These are phyloP conservation scores for Drosophila chauvacae DNA, from an alignment of 1,140 invertebrate genomes.

Conservation along the genomic window DNA sequence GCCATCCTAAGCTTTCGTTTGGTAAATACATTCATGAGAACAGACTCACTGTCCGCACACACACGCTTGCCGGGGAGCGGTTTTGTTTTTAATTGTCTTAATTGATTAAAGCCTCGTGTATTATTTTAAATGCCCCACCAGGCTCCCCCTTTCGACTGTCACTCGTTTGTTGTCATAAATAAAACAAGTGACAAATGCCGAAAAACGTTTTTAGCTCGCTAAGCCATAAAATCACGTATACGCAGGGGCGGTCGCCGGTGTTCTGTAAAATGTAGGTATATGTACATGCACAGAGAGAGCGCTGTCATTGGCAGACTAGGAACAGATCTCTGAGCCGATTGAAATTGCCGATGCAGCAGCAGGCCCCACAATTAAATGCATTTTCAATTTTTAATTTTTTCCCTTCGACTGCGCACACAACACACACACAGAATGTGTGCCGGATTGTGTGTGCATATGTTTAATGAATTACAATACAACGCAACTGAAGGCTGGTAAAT, in stretches of 20 bases:
- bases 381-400: conserved; percentile 61
- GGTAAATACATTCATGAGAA: conserved; percentile 22
- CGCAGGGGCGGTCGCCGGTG: not conserved
- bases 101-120: conserved; percentile 60
- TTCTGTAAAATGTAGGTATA: not conserved
- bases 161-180: conserved; percentile 46
- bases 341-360: conserved; percentile 19
- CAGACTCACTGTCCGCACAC: not conserved
- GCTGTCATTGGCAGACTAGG: conserved; percentile 32
- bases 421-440: conserved; percentile 9
- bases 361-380: conserved; percentile 43
- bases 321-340: conserved; percentile 19
- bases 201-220: conserved; percentile 65
- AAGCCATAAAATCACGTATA: conserved; percentile 53
- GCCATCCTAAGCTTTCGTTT: conserved; percentile 10
- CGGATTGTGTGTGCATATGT: conserved; percentile 34
- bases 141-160: not conserved
- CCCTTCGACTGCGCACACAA: conserved; percentile 19
- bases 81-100: conserved; percentile 53
- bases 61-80: conserved; percentile 9
- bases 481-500: conserved; percentile 37
- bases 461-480: conserved; percentile 47
- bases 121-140: conserved; percentile 39
- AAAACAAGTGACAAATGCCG: conserved; percentile 53
- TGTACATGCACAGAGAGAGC: not conserved